These are phyloP conservation scores for Rhodophaea formosa DNA, from an alignment of 2,888 invertebrate species.

Conservation along the genomic window DNA sequence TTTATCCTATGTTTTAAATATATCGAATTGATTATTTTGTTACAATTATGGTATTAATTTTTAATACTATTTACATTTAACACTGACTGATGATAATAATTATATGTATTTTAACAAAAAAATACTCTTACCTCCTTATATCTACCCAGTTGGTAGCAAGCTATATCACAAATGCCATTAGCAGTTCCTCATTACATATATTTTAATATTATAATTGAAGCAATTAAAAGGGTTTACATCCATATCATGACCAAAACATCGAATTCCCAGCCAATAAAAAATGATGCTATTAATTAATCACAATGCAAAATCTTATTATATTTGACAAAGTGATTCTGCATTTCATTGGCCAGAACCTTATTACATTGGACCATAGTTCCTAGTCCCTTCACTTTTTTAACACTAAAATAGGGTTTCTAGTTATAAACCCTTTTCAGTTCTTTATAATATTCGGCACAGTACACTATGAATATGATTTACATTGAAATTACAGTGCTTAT, in stretches of 20 bases:
- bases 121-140: conserved; percentile 12
- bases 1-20: no score
- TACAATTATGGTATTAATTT: not conserved
- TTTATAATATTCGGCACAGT: conserved; percentile 15
- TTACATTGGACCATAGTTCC: not conserved
- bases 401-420: not conserved
- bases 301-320: no score
- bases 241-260: not conserved
- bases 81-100: not conserved
- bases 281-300: no score
- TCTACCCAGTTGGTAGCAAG: conserved; percentile 35
- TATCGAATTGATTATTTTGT: no score
- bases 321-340: not conserved
- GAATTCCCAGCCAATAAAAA: no score
- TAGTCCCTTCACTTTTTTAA: not conserved
- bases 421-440: not conserved
- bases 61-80: conserved; percentile 1
- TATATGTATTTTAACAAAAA: not conserved
- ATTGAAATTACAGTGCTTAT: not conserved
- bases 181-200: not conserved
- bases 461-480: not conserved
- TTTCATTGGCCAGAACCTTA: not conserved
- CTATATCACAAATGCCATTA: conserved; percentile 57
- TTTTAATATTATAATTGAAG: conserved; percentile 1
- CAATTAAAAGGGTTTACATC: not conserved